A percentile compares a stretch with the other conserved stretches of the same genome.
These are phyloP conservation scores for Phaenicophaeus curvirostris DNA, from an alignment of 2,797 vertebrate species.

Conservation along the genomic window DNA sequence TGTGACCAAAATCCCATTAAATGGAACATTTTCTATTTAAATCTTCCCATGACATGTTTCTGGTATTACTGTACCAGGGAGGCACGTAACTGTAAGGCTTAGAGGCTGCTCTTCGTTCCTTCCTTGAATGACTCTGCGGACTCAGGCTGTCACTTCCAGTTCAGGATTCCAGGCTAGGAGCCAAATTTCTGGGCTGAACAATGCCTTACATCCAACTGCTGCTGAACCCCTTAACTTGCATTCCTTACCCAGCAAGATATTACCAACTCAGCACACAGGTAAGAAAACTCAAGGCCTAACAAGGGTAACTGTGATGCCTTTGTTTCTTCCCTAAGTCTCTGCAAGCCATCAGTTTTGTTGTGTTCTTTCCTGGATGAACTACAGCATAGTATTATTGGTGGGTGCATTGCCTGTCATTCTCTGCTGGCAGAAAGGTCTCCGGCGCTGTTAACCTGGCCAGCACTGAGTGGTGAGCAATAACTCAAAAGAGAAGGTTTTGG, in stretches of 20 bases:
- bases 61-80: background rate
- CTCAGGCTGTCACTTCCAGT: background rate
- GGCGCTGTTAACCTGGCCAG: background rate
- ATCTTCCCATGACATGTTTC: constrained; percentile 31
- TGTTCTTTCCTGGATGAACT: background rate
- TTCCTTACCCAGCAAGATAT: accelerated
- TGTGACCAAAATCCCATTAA: constrained; percentile 69
- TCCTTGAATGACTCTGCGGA: background rate
- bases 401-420: too few species aligned
- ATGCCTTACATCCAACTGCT: accelerated
- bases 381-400: too few species aligned
- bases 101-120: background rate
- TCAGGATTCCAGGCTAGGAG: background rate
- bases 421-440: background rate
- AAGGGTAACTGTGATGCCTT: accelerated
- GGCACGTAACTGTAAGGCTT: constrained; percentile 3
- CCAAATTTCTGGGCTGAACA: background rate
- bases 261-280: background rate
- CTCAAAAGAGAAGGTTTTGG: background rate
- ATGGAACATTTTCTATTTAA: constrained; percentile 57
- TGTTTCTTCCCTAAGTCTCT: background rate
- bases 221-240: background rate
- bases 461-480: background rate
- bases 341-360: background rate
- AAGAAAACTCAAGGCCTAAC: background rate